phyloP scores from a whole-genome alignment of 2,888 invertebrate species.

The Ormyrus nitidulus region DNA sequence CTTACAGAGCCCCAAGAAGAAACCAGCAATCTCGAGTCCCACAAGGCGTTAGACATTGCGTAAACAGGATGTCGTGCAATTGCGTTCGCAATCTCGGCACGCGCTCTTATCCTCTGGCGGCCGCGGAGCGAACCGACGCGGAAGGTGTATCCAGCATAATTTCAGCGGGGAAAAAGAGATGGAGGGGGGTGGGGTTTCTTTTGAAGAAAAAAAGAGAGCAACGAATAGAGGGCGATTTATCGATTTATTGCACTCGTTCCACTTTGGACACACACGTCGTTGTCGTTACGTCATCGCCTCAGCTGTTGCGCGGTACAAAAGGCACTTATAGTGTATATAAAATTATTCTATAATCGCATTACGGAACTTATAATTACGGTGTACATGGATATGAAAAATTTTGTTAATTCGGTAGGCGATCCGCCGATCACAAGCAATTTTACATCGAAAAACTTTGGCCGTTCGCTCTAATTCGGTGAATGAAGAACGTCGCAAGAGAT shows the following conservation, averaged over 20 bases:
- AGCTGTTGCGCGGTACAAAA: conserved; percentile 16
- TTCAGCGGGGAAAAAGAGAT: too few species aligned
- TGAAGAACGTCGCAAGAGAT: too few species aligned
- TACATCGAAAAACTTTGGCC: too few species aligned
- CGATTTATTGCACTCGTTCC: conserved; percentile 32
- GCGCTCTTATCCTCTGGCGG: neutral
- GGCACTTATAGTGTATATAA: conserved; percentile 5
- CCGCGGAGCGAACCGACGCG: neutral
- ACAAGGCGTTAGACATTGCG: neutral
- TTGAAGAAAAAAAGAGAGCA: neutral
- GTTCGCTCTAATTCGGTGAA: too few species aligned
- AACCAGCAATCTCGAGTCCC: neutral
- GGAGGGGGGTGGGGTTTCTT: neutral
- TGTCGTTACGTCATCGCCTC: conserved; percentile 7
- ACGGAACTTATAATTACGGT: conserved; percentile 7
- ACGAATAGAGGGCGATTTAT: conserved; percentile 11
- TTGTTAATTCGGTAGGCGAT: too few species aligned
- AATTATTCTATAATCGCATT: conserved; percentile 30
- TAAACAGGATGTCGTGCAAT: conserved; percentile 14
- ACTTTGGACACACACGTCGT: neutral
- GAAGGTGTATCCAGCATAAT: neutral
- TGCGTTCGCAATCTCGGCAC: neutral
- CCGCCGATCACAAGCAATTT: too few species aligned
- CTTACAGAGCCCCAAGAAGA: neutral
- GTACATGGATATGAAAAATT: neutral